Conservation (phyloP, 2,888 invertebrate genomes). For the Lepidocyrtinus sp. region DNA sequence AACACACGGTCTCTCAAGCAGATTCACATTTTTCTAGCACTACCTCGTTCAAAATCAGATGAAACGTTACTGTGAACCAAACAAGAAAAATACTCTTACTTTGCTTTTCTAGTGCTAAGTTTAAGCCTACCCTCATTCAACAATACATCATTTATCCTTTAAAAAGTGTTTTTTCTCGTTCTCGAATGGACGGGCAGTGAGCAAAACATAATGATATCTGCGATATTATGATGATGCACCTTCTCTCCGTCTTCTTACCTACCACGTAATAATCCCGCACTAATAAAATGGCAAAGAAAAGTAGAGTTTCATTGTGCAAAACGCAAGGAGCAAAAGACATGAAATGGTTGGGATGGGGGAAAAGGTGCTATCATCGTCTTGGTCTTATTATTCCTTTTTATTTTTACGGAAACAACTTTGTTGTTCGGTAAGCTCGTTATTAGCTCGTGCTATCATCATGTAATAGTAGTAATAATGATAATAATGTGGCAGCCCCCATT, state of each 20-base stretch:
- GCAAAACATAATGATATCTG: too few relatives aligned
- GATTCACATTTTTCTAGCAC: too few relatives aligned
- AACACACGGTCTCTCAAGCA: too few relatives aligned
- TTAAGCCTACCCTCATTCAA: constrained; percentile 13
- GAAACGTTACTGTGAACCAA: too few relatives aligned
- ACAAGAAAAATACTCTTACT: too few relatives aligned
- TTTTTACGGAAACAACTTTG: constrained; percentile 13
- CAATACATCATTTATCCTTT: neutral
- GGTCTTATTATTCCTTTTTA: neutral
- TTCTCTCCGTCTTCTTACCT: neutral
- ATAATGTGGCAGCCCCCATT: constrained; percentile 17
- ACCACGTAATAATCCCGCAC: neutral
- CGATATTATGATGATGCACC: too few relatives aligned
- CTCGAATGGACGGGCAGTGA: constrained; percentile 1
- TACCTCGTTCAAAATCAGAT: too few relatives aligned
- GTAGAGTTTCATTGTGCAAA: constrained; percentile 2
- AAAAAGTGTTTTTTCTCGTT: neutral
- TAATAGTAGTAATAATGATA: constrained; percentile 22
- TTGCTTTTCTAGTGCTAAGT: too few relatives aligned
- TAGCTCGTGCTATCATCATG: constrained; percentile 39
- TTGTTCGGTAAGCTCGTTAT: constrained; percentile 8
- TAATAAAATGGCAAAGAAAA: neutral
- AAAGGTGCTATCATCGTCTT: neutral
- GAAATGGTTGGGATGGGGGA: constrained; percentile 1
- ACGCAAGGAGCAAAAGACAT: neutral